Base-by-base conservation (phyloP, 2,888 invertebrate species). In the Mythimna ferrago region DNA sequence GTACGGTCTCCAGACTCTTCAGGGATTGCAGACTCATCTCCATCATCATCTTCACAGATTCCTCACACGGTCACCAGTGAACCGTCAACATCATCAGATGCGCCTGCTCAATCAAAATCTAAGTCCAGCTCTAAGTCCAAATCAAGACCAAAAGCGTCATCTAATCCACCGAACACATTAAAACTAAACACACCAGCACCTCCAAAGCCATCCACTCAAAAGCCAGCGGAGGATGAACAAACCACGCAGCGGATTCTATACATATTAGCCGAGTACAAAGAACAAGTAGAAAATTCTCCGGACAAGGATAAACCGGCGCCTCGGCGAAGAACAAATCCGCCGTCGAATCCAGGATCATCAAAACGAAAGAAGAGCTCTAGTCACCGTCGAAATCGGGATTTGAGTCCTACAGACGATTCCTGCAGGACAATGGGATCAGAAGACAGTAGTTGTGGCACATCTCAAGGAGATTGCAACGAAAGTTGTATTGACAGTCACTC, bases 251-350 rank as follows among this genome's bases (percentile, higher is more conserved):
- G 98, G 82, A 98, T 98, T 86, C 97, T 98, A 77, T 98, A 98
- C 82, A 98, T 98, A 85, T 91, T 98, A 65, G 98, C 98, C 0
- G 98, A 98, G 89, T 98, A 98, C 90, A 98, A 98, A 64, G 98
- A 98, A 87, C 98, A 98, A 88, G 95, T 98, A 60, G 96, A 98
- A 84, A 98, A 98, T 88, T 98, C 98, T 1, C 98, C 98, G 0
- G 98, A 98, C 92, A 98, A 98, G 89, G 98, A 98, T 90, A 98
- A 98, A 91, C 98, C 98, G 0, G 98, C 98, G 0, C 98, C 98
- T 0, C 96, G 98, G 60, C 95, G 98, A 84, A 96, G 98, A 70
- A 97, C 98, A 0, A 98, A 98, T 91, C 97, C 97, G 19, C 98
- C 98, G 1, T 97, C 97, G 2, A 97, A 97, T 93, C 97, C 98